A percentile compares a stretch with the other conserved stretches of the same genome.
These are phyloP conservation scores for Leptoteleia sp. DNA, from an alignment of 1,140 invertebrate species.

Conservation along the genomic window DNA sequence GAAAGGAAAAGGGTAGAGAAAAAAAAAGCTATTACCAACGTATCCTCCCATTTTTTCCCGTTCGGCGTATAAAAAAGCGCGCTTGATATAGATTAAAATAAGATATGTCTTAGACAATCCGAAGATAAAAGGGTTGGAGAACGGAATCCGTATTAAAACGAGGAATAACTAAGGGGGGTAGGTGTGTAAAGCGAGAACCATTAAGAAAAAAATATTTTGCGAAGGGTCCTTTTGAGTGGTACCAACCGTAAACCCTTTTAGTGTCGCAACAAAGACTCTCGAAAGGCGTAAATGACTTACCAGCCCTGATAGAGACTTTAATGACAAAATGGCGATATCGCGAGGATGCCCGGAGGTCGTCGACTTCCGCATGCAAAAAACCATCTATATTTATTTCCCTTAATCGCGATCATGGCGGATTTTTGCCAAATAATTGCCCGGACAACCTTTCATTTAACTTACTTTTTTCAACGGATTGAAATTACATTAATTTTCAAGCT, in stretches of 20 bases:
- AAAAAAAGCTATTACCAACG: not conserved
- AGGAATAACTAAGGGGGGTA: slow-evolving; percentile 66
- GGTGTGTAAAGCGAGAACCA: slow-evolving; percentile 61
- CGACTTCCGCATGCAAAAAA: slow-evolving; percentile 30
- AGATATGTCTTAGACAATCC: slow-evolving; percentile 52
- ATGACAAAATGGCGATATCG: slow-evolving; percentile 70
- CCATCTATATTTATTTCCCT: slow-evolving; percentile 11
- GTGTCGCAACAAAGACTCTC: slow-evolving; percentile 57
- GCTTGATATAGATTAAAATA: slow-evolving; percentile 46
- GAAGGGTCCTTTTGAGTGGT: slow-evolving; percentile 70
- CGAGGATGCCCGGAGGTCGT: slow-evolving; percentile 2
- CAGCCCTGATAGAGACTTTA: slow-evolving; percentile 67
- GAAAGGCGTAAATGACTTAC: slow-evolving; percentile 67
- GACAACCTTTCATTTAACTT: too few species aligned
- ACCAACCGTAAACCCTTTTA: slow-evolving; percentile 69
- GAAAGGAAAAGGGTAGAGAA: not conserved
- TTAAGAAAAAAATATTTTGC: slow-evolving; percentile 74
- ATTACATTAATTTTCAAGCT: too few species aligned
- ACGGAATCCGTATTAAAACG: slow-evolving; percentile 45
- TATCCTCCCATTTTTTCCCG: slow-evolving; percentile 7
- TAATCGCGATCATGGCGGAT: not conserved
- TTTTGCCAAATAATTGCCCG: not conserved
- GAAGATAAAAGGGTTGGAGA: slow-evolving; percentile 51
- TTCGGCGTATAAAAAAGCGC: slow-evolving; percentile 4
- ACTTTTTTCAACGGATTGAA: too few species aligned